Evolutionary conservation across 1,140 invertebrate genomes (phyloP).

Genomic region (Danaus melanippus): DNA sequence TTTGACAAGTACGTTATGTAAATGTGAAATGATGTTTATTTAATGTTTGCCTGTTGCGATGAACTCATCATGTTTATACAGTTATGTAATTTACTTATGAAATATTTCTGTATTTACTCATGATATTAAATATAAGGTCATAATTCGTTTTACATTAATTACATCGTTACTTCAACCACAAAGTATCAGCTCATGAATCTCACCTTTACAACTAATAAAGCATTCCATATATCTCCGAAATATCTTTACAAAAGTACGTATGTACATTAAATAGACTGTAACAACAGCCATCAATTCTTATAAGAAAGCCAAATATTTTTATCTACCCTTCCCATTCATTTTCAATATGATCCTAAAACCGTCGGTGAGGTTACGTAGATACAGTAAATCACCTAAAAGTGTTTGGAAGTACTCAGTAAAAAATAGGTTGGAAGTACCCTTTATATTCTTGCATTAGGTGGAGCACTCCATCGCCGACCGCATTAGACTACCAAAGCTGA

Average conservation of each 20-base stretch:
- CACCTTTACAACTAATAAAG: too few relatives aligned
- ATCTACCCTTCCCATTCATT: constrained; percentile 15
- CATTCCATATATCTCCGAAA: neutral
- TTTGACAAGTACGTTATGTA: constrained; percentile 2
- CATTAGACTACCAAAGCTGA: constrained; percentile 68
- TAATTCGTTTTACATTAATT: too few relatives aligned
- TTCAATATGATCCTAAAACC: constrained; percentile 23
- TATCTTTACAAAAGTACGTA: constrained; percentile 1
- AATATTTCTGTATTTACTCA: too few relatives aligned
- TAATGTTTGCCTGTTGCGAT: constrained; percentile 1
- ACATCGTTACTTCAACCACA: too few relatives aligned
- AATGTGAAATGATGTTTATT: constrained; percentile 1
- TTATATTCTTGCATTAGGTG: constrained; percentile 27
- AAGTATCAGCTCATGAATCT: too few relatives aligned
- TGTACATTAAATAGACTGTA: constrained; percentile 9
- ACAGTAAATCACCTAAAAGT: constrained; percentile 30
- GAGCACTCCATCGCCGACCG: constrained; percentile 33
- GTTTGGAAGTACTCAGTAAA: constrained; percentile 23
- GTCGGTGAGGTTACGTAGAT: constrained; percentile 22
- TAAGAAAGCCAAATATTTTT: constrained; percentile 12
- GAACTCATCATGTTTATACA: too few relatives aligned
- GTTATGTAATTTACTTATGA: too few relatives aligned
- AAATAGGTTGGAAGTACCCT: constrained; percentile 25
- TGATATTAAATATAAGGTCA: too few relatives aligned
- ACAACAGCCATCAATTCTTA: constrained; percentile 11